A percentile compares a stretch with the other conserved stretches of the same genome.
Conservation (phyloP, 2,113 vertebrate genomes). For the Picathartes gymnocephalus region DNA sequence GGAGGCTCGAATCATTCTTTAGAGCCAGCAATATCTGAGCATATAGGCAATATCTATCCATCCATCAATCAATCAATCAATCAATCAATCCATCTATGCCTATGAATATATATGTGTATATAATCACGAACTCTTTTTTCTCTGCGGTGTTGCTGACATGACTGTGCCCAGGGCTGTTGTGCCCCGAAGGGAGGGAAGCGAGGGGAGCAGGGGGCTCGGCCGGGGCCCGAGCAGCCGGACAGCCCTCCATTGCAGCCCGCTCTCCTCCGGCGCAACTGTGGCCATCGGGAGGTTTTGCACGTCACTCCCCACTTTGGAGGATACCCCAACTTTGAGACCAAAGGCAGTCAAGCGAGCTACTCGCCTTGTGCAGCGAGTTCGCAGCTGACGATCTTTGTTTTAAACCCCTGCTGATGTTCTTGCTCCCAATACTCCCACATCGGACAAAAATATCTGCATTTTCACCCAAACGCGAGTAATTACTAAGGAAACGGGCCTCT, state of each 20-base stretch:
- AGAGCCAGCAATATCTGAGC: not conserved
- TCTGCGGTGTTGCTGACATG: not conserved
- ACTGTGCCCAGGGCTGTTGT: not conserved
- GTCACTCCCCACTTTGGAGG: not conserved
- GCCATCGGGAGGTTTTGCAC: not conserved
- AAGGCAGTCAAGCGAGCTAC: constrained; percentile 1
- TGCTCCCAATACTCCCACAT: constrained; percentile 45
- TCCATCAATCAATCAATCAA: not conserved
- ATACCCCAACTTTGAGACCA: not conserved
- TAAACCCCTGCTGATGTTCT: constrained; percentile 65
- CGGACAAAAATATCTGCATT: constrained; percentile 66
- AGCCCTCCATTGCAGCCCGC: not conserved
- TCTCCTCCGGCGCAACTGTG: not conserved
- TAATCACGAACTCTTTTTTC: not conserved
- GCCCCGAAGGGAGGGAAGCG: not conserved
- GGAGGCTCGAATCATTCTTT: not conserved
- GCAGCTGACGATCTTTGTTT: constrained; percentile 63
- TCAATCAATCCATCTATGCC: not conserved
- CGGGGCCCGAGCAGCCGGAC: not conserved
- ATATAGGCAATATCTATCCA: not conserved
- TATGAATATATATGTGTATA: no score
- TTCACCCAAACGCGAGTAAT: constrained; percentile 70
- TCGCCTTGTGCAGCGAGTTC: constrained; percentile 32
- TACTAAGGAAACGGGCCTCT: constrained; percentile 77
- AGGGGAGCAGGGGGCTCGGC: not conserved